Evolutionary conservation across 2,888 invertebrate species (phyloP).

Genomic region (Selenia dentaria): DNA sequence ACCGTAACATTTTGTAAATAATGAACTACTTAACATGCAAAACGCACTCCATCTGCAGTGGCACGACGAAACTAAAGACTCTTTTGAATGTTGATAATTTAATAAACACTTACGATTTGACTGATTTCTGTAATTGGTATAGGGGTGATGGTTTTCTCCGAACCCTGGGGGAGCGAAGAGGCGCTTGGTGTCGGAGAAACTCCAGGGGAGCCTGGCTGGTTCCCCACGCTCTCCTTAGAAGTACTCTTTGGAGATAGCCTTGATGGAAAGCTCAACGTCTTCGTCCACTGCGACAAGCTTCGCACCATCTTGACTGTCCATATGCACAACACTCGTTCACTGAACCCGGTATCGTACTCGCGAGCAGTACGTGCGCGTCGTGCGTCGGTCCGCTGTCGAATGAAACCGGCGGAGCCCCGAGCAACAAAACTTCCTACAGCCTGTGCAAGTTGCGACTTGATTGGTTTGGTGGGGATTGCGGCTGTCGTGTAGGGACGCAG

Average conservation of each 20-base stretch:
- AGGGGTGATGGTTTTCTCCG: conserved; percentile 81
- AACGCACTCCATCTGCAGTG: conserved; percentile 44
- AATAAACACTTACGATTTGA: conserved; percentile 85
- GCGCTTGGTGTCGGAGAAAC: conserved; percentile 87
- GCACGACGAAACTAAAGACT: conserved; percentile 27
- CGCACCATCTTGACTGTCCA: conserved; percentile 90
- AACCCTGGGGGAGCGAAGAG: conserved; percentile 83
- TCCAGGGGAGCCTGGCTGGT: conserved; percentile 81
- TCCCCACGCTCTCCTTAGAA: conserved; percentile 88
- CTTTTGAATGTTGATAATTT: conserved; percentile 25
- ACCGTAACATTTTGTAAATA: conserved; percentile 49
- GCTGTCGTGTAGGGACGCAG: conserved; percentile 38
- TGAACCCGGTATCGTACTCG: conserved; percentile 48
- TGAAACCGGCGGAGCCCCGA: conserved; percentile 52
- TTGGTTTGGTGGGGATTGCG: conserved; percentile 43
- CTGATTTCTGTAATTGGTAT: conserved; percentile 88
- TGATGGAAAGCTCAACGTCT: conserved; percentile 95
- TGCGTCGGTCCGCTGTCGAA: conserved; percentile 68
- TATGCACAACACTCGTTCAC: conserved; percentile 77
- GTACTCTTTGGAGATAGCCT: conserved; percentile 92
- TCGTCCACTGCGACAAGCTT: conserved; percentile 95
- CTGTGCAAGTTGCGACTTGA: conserved; percentile 74
- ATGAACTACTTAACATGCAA: conserved; percentile 56
- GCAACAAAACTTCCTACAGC: conserved; percentile 53
- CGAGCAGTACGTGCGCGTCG: conserved; percentile 60